Evolutionary conservation across 2,113 vertebrate genomes (phyloP), one percentile per base, ranked within the genome.

Genomic region (Psittacula cyanocephala): DNA sequence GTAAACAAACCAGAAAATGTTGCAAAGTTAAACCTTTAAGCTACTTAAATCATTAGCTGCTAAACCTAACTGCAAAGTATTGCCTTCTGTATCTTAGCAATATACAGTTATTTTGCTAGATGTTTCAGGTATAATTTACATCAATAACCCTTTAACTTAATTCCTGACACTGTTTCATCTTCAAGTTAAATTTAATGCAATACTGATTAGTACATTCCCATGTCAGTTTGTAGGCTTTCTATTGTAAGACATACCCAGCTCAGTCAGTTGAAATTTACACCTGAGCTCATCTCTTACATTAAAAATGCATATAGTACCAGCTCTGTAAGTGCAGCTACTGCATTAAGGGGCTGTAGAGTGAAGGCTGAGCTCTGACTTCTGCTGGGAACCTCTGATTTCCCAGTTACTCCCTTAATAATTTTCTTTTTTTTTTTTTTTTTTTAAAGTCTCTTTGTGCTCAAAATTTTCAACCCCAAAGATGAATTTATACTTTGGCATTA

Each of bases 141-240:
- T 96, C 92, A 95, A 88, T 96, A 97, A 87, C 77, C 71, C 88
- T 95, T 91, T 93, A 83, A 88, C 81, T 95, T 97, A 85, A 92
- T 94, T 97, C 91, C 91, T 94, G 91, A 82, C 96, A 82, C 78
- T 84, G 37, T 89, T 97, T 97, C 93, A 95, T 96, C 91, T 55
- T 97, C 93, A 96, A 95, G 96, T 97, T 94, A 97, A 97, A 97
- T 92, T 85, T 88, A 92, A 96, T 94, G 85, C 93, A 93, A 77
- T 89, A 93, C 95, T 96, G 96, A 94, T 96, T 95, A 97, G 82
- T 91, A 86, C 53, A 33, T 96, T 94, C 91, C 74, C 83, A 39
- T 97, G 97, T 97, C 93, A 80, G 75, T 95, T 97, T 95, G 71
- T 89, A 39, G 81, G 63, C 77, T 91, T 81, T 96, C 95, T 63